These are phyloP conservation scores for Drosophila ananassae DNA, from an alignment of 1,140 invertebrate species.

Conservation along the genomic window DNA sequence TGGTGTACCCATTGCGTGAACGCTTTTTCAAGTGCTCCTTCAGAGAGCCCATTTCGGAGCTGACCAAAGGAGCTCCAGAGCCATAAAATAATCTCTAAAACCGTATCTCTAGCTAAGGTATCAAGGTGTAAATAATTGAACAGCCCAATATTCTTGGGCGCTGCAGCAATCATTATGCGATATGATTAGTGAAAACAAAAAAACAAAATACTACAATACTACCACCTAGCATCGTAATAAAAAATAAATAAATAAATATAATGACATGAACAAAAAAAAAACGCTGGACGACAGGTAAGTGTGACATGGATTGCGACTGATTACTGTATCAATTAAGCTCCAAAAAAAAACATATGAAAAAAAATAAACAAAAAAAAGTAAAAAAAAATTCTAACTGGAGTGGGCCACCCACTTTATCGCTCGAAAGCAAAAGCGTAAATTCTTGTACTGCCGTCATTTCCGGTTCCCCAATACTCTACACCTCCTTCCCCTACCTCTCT, in stretches of 20 bases:
- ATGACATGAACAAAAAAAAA: slow-evolving; percentile 27
- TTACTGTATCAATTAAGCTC: slow-evolving; percentile 64
- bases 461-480: slow-evolving; percentile 37
- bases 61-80: slow-evolving; percentile 24
- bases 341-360: not conserved
- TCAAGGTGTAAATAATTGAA: slow-evolving; percentile 62
- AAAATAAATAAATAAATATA: slow-evolving; percentile 30
- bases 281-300: slow-evolving; percentile 19
- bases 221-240: slow-evolving; percentile 25
- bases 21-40: slow-evolving; percentile 35
- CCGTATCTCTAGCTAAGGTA: slow-evolving; percentile 36
- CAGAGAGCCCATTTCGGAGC: no score
- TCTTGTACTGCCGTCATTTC: slow-evolving; percentile 69
- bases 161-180: slow-evolving; percentile 53
- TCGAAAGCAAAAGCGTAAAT: slow-evolving; percentile 40
- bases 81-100: slow-evolving; percentile 38
- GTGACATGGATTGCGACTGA: slow-evolving; percentile 50
- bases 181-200: slow-evolving; percentile 52
- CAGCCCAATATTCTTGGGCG: slow-evolving; percentile 43
- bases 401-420: slow-evolving; percentile 13
- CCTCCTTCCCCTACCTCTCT: not conserved
- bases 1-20: slow-evolving; percentile 26
- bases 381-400: slow-evolving; percentile 3
- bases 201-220: slow-evolving; percentile 23
- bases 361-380: not conserved